These are phyloP conservation scores for Platichthys stellatus DNA, from an alignment of 2,113 vertebrate genomes.

Conservation along the genomic window DNA sequence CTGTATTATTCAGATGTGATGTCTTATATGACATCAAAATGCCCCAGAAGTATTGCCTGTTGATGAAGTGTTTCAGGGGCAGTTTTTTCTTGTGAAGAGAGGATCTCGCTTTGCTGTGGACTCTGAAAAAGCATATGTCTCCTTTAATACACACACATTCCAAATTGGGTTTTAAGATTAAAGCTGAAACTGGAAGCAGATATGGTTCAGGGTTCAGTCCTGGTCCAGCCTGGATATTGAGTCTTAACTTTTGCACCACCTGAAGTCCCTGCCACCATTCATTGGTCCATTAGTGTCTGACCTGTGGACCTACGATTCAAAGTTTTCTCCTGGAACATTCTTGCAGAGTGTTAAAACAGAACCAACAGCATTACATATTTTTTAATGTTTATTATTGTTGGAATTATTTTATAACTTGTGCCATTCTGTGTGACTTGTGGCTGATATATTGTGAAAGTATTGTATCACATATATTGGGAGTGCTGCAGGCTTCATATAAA, in stretches of 20 bases:
- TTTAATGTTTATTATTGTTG: no score
- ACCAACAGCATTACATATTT: not conserved
- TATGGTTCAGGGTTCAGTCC: constrained; percentile 24
- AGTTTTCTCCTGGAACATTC: constrained; percentile 20
- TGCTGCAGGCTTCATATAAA: no score
- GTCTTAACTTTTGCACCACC: constrained; percentile 30
- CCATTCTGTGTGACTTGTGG: not conserved
- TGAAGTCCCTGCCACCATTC: constrained; percentile 27
- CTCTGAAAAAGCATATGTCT: not conserved
- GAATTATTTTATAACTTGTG: not conserved
- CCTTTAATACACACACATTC: not conserved
- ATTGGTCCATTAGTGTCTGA: constrained; percentile 43
- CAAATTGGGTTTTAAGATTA: not conserved
- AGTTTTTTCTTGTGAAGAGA: no score
- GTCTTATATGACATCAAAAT: no score
- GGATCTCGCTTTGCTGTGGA: no score
- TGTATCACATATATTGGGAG: no score
- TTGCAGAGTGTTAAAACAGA: constrained; percentile 4
- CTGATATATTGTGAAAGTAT: not conserved
- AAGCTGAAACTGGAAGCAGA: constrained; percentile 30
- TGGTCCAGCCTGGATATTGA: constrained; percentile 29
- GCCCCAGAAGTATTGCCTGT: no score
- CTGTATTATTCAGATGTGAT: no score
- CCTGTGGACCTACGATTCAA: not conserved
- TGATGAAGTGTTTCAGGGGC: no score